phyloP scores from a whole-genome alignment of 2,797 vertebrate species.

The Cryptoblepharus egeriae region DNA sequence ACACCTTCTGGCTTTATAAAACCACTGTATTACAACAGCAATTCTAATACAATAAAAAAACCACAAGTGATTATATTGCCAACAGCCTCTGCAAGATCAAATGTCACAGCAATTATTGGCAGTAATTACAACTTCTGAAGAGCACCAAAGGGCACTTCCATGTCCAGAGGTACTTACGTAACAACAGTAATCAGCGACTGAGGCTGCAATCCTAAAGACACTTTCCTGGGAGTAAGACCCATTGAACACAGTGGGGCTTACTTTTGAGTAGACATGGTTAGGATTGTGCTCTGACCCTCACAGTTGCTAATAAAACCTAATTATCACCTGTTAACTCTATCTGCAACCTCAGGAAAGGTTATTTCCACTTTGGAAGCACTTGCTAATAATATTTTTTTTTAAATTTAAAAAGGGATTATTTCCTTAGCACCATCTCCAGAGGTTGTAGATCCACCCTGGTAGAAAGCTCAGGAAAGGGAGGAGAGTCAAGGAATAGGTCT shows the following conservation, averaged over 20 bases:
- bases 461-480: no score
- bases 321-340: not conserved
- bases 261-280: no score
- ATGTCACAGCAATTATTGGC: not conserved
- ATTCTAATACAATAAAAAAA: not conserved
- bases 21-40: not conserved
- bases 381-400: no score
- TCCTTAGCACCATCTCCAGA: no score
- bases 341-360: not conserved
- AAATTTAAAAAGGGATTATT: no score
- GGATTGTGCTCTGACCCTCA: no score
- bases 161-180: not conserved
- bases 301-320: constrained; percentile 5
- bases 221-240: no score
- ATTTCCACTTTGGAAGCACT: not conserved
- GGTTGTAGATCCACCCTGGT: no score
- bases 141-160: not conserved
- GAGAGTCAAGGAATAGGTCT: no score
- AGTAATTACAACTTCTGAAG: not conserved
- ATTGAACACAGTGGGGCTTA: no score
- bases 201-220: no score
- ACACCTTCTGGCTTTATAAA: not conserved
- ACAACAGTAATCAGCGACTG: not conserved
- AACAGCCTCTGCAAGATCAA: not conserved
- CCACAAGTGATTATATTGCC: not conserved